phyloP scores from a whole-genome alignment of 2,888 invertebrate genomes.

The Alloscopus bannaensis region DNA sequence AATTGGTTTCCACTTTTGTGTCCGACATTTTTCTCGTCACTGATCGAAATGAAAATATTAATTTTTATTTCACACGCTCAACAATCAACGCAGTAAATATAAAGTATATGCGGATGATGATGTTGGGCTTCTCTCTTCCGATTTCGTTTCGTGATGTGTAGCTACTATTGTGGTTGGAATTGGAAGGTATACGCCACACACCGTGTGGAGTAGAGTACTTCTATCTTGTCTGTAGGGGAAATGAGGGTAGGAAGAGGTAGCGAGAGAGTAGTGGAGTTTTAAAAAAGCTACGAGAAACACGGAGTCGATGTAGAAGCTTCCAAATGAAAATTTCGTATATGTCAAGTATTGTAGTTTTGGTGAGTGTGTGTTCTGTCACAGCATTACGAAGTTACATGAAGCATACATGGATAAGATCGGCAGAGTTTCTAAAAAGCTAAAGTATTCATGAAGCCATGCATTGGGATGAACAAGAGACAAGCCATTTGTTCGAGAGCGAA shows the following conservation, averaged over 20 bases:
- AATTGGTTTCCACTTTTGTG: constrained; percentile 67
- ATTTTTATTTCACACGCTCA: constrained; percentile 35
- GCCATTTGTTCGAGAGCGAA: too few species aligned
- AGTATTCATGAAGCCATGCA: background rate
- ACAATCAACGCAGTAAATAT: constrained; percentile 30
- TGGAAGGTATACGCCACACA: constrained; percentile 31
- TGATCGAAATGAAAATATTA: constrained; percentile 16
- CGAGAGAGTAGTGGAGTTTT: background rate
- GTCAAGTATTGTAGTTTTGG: background rate
- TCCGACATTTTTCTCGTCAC: constrained; percentile 62
- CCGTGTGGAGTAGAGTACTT: constrained; percentile 1
- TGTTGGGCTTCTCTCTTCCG: background rate
- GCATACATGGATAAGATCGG: too few species aligned
- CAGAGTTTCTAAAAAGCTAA: background rate
- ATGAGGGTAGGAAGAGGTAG: constrained; percentile 31
- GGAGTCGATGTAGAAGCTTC: too few species aligned
- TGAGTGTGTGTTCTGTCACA: background rate
- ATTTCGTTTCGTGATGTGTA: too few species aligned
- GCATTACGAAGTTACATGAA: too few species aligned
- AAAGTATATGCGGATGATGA: background rate
- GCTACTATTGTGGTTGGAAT: background rate
- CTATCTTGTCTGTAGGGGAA: constrained; percentile 26
- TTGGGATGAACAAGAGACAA: background rate
- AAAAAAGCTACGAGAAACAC: too few species aligned
- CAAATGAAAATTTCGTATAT: too few species aligned